phyloP scores from a whole-genome alignment of 2,888 invertebrate species.

The Lydus trimaculatus region DNA sequence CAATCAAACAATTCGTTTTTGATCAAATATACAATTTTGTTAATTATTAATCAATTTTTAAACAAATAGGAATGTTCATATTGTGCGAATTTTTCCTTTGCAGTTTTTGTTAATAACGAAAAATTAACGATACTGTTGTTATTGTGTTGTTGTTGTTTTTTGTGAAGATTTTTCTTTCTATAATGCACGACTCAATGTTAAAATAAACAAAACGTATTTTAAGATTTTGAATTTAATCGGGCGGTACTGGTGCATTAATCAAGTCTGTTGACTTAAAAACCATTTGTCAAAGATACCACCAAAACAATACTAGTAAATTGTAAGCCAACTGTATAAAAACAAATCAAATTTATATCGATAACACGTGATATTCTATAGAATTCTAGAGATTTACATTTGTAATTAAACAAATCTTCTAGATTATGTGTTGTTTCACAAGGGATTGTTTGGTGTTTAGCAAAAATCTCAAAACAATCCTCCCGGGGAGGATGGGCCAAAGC shows the following conservation, averaged over 20 bases:
- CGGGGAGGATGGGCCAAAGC: no score
- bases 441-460: no score
- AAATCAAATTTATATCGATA: conserved; percentile 23
- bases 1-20: no score
- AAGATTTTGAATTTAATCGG: conserved; percentile 31
- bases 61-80: no score
- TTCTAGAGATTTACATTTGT: conserved; percentile 27
- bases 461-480: no score
- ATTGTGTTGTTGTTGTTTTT: no score
- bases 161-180: neutral
- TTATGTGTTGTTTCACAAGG: neutral
- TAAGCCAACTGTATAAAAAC: conserved; percentile 23
- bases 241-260: conserved; percentile 13
- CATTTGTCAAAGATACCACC: conserved; percentile 9
- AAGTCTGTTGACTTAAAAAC: conserved; percentile 3
- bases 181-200: conserved; percentile 6
- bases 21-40: no score
- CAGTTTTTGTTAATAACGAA: neutral
- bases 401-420: conserved; percentile 9
- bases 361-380: conserved; percentile 27
- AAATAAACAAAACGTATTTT: conserved; percentile 40
- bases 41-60: no score
- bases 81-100: no score
- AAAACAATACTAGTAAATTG: conserved; percentile 4
- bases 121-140: neutral